Conservation (phyloP, 1,140 invertebrate species). For the Babylonia areolata region DNA sequence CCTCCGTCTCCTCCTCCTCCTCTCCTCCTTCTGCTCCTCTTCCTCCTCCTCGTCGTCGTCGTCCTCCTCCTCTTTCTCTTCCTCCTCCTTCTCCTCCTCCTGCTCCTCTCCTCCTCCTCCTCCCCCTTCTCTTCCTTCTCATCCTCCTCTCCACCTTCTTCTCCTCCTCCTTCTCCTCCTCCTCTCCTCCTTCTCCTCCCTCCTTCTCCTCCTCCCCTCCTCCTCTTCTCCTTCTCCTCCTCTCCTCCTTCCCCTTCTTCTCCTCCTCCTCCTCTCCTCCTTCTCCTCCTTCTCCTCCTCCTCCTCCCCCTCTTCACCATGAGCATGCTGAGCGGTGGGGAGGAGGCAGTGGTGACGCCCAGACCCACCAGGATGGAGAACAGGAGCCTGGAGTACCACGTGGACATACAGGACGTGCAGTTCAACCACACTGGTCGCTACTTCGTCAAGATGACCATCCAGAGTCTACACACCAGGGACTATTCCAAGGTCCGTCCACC, state of each 20-base stretch:
- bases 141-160: background rate
- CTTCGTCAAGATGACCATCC: slow-evolving; percentile 62
- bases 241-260: slow-evolving; percentile 3
- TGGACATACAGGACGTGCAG: slow-evolving; percentile 63
- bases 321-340: background rate
- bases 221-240: background rate
- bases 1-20: too few species aligned
- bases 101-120: background rate
- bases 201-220: too few species aligned
- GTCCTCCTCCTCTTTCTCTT: slow-evolving; percentile 5
- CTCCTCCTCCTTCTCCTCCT: background rate
- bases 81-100: background rate
- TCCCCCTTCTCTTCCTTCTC: background rate
- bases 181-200: background rate
- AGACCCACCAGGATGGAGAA: slow-evolving; percentile 44
- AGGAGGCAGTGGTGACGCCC: background rate
- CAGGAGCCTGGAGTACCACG: slow-evolving; percentile 61
- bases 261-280: background rate
- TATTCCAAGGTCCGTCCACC: slow-evolving; percentile 51
- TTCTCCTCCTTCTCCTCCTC: background rate
- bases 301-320: background rate
- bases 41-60: background rate
- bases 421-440: slow-evolving; percentile 66
- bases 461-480: slow-evolving; percentile 59
- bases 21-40: too few species aligned